Percentiles rank a stretch among this genome's conserved stretches.
Evolutionary conservation across 2,888 invertebrate species (phyloP).

Genomic region (Nephrotoma appendiculata): DNA sequence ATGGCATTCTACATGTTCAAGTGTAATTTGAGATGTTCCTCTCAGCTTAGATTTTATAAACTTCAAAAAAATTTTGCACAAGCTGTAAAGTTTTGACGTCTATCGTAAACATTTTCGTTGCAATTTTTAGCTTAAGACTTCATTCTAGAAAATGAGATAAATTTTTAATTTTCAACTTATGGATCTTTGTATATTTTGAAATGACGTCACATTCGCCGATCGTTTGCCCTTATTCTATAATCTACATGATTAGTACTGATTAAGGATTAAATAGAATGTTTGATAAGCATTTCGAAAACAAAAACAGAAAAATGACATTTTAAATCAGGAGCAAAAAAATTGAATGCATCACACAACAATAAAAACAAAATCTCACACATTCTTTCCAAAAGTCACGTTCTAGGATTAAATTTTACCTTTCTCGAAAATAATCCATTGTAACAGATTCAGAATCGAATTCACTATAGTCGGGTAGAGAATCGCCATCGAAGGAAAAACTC

Average conservation of each 20-base stretch:
- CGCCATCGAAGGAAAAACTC: slow-evolving; percentile 37
- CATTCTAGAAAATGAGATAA: too few relatives aligned
- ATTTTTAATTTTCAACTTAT: too few relatives aligned
- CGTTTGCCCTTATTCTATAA: neutral
- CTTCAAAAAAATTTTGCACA: too few relatives aligned
- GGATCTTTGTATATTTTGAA: neutral
- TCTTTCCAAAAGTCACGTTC: neutral
- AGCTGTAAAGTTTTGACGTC: too few relatives aligned
- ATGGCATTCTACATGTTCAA: too few relatives aligned
- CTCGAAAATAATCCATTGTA: slow-evolving; percentile 35
- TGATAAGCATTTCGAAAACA: neutral
- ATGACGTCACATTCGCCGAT: neutral
- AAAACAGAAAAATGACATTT: neutral
- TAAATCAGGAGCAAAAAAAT: neutral
- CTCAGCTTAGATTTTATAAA: too few relatives aligned
- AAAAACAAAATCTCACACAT: neutral
- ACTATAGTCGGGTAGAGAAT: slow-evolving; percentile 38
- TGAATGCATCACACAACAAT: neutral
- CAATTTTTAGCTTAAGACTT: too few relatives aligned
- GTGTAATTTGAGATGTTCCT: too few relatives aligned
- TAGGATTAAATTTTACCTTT: slow-evolving; percentile 28
- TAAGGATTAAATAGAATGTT: neutral
- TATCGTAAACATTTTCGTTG: too few relatives aligned
- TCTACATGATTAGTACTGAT: neutral
- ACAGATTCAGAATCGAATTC: slow-evolving; percentile 40